Percentiles rank a stretch among this genome's conserved stretches.
phyloP scores from a whole-genome alignment of 2,888 invertebrate species.

The Perizoma flavofasciatum region DNA sequence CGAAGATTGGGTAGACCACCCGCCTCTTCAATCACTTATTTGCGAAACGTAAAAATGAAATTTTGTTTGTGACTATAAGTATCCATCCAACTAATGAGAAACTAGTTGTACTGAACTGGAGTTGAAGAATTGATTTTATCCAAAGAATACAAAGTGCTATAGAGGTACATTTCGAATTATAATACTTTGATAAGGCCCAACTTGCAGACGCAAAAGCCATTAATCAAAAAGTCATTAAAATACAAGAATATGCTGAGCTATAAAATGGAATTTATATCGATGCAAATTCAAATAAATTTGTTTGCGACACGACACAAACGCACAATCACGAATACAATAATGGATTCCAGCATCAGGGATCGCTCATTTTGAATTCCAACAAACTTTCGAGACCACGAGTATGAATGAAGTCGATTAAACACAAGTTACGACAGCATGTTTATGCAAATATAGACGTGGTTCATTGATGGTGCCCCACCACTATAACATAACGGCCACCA shows the following conservation, averaged over 20 bases:
- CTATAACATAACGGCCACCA: constrained; percentile 49
- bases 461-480: constrained; percentile 62
- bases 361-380: constrained; percentile 33
- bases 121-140: too few relatives aligned
- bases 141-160: neutral
- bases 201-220: constrained; percentile 24
- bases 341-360: constrained; percentile 29
- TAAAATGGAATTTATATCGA: constrained; percentile 13
- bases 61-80: neutral
- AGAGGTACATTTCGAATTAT: constrained; percentile 5
- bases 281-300: constrained; percentile 16
- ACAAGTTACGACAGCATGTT: constrained; percentile 54
- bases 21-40: constrained; percentile 40
- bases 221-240: constrained; percentile 27
- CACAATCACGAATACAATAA: constrained; percentile 29
- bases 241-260: constrained; percentile 23
- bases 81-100: neutral
- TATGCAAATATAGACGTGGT: constrained; percentile 60
- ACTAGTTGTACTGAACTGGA: neutral
- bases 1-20: constrained; percentile 35
- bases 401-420: constrained; percentile 44
- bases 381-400: constrained; percentile 36
- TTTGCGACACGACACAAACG: constrained; percentile 5
- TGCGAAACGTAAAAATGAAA: constrained; percentile 38
- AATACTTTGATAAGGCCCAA: constrained; percentile 21